These are phyloP conservation scores for Aphis craccivora DNA, from an alignment of 1,140 invertebrate species.

Conservation along the genomic window DNA sequence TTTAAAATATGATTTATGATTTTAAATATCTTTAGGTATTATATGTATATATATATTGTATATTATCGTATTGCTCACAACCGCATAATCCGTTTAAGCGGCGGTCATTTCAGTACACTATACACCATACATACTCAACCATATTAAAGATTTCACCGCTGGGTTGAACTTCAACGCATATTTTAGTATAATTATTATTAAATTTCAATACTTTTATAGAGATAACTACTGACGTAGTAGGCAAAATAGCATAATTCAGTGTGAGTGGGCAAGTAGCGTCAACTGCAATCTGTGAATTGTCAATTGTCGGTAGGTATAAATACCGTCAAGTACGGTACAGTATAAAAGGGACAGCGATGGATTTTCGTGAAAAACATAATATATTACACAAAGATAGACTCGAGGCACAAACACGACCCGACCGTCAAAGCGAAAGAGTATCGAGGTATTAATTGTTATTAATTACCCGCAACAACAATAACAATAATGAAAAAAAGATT, in stretches of 20 bases:
- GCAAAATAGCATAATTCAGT: not conserved
- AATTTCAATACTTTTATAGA: not conserved
- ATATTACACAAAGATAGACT: no score
- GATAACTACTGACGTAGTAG: not conserved
- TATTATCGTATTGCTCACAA: not conserved
- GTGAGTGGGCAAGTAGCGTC: not conserved
- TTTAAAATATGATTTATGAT: slow-evolving; percentile 8
- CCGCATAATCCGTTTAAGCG: not conserved
- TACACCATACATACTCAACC: not conserved
- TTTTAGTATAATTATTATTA: not conserved
- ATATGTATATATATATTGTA: not conserved
- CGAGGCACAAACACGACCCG: no score
- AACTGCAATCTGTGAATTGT: not conserved
- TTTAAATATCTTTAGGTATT: not conserved
- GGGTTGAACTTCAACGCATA: not conserved
- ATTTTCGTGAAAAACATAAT: not conserved
- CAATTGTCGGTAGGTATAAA: no score
- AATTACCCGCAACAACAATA: not conserved
- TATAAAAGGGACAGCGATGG: not conserved
- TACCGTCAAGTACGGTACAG: not conserved
- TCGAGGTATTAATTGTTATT: not conserved
- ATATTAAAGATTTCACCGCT: not conserved
- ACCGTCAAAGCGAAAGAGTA: no score
- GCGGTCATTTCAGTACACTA: not conserved
- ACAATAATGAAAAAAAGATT: not conserved